Conservation (phyloP, 30 jellyfish, hydroid and myxozoan genomes). For the Mastigias papua region DNA sequence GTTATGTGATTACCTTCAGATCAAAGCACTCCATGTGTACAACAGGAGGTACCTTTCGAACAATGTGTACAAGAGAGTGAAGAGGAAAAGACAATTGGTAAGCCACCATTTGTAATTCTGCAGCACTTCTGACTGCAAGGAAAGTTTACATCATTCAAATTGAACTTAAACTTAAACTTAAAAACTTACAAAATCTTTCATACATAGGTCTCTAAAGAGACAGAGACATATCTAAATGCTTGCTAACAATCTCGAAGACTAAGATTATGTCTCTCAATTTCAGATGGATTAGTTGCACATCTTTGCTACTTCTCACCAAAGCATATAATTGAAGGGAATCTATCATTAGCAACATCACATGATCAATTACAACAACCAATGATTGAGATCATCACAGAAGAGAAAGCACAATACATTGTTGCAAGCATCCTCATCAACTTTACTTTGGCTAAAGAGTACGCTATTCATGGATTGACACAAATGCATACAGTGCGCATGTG, state of each 20-base stretch:
- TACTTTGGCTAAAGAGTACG: not conserved
- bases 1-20: no score
- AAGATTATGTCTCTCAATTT: not conserved
- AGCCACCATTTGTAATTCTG: not conserved
- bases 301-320: conserved; percentile 17
- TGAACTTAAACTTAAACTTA: no score
- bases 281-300: conserved; percentile 25
- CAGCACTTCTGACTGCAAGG: no score
- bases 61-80: not conserved
- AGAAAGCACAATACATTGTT: not conserved
- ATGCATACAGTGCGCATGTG: not conserved
- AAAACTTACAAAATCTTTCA: no score
- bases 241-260: no score
- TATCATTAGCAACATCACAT: not conserved
- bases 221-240: no score
- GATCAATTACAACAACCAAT: not conserved
- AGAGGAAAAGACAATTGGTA: not conserved
- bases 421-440: conserved; percentile 21
- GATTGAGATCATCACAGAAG: conserved; percentile 29
- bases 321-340: not conserved
- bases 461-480: not conserved
- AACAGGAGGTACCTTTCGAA: not conserved
- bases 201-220: no score
- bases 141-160: no score
- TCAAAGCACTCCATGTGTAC: not conserved